These are phyloP conservation scores for Lepisosteus osseus DNA, from an alignment of 2,113 vertebrate genomes.

Conservation along the genomic window DNA sequence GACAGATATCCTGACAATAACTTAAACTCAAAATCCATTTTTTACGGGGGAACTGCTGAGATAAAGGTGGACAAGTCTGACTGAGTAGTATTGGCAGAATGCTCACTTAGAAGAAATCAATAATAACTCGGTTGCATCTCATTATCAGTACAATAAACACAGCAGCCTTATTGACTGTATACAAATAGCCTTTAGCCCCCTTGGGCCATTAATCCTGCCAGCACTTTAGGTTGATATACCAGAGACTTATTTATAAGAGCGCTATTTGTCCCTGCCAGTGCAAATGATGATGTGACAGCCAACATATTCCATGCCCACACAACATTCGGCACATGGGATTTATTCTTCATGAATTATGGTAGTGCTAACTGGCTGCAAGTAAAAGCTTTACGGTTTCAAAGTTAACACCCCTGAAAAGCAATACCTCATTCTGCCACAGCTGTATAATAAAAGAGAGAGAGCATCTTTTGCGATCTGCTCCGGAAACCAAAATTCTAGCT, in stretches of 20 bases:
- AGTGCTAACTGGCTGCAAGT: neutral
- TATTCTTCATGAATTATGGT: neutral
- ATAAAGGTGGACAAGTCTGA: neutral
- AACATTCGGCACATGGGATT: neutral
- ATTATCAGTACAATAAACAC: conserved; percentile 3
- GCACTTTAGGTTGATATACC: neutral
- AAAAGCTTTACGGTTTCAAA: neutral
- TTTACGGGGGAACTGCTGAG: neutral
- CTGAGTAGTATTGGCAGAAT: neutral
- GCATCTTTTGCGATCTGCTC: too few relatives aligned
- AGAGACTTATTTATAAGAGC: neutral
- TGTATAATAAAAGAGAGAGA: too few relatives aligned
- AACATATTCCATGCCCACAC: neutral
- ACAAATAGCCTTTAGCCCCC: neutral
- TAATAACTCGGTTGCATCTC: conserved; percentile 1
- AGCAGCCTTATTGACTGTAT: neutral
- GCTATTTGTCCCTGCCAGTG: neutral
- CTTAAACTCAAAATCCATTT: neutral
- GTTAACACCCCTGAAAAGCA: too few relatives aligned
- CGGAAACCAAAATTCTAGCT: too few relatives aligned
- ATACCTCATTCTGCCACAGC: too few relatives aligned
- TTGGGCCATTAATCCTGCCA: neutral
- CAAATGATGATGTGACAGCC: conserved; percentile 2
- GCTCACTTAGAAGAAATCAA: conserved; percentile 1
- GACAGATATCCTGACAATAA: neutral